Evolutionary conservation across 2,113 vertebrate species (phyloP).

Genomic region (Hypanus sabinus): DNA sequence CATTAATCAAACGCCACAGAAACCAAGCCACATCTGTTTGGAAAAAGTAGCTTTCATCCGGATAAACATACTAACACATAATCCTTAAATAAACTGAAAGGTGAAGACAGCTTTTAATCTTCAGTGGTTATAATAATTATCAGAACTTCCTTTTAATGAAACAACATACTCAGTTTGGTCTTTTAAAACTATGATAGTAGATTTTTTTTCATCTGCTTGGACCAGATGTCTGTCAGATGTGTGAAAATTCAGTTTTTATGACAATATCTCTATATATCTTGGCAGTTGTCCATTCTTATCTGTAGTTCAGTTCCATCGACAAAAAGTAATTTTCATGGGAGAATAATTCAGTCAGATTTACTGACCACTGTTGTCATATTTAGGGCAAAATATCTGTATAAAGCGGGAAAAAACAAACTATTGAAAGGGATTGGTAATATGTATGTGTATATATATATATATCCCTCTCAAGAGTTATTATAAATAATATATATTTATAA

Average conservation of each 20-base stretch:
- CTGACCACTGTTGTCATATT: slow-evolving; percentile 19
- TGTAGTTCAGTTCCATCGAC: background rate
- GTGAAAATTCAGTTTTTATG: slow-evolving; percentile 19
- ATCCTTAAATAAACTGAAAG: slow-evolving; percentile 60
- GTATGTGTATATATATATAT: too few relatives aligned
- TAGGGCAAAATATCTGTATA: slow-evolving; percentile 3
- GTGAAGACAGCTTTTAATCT: slow-evolving; percentile 47
- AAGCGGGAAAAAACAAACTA: background rate
- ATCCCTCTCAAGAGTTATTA: too few relatives aligned
- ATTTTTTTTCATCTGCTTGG: background rate
- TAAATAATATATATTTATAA: background rate
- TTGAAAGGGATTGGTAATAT: too few relatives aligned
- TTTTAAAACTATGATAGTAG: slow-evolving; percentile 16
- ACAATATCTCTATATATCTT: slow-evolving; percentile 24
- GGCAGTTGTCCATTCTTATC: slow-evolving; percentile 19
- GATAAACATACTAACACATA: slow-evolving; percentile 62
- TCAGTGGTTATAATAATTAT: slow-evolving; percentile 33
- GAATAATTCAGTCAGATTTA: slow-evolving; percentile 27
- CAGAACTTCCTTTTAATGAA: slow-evolving; percentile 35
- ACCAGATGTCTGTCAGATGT: slow-evolving; percentile 19
- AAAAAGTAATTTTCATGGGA: slow-evolving; percentile 31
- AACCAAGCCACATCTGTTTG: slow-evolving; percentile 62
- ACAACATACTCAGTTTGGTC: background rate
- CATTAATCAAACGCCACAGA: slow-evolving; percentile 63
- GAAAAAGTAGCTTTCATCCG: slow-evolving; percentile 62